Percentiles rank a stretch among this genome's conserved stretches.
phyloP scores from a whole-genome alignment of 2,888 invertebrate species.

The Lasioglossum morio region DNA sequence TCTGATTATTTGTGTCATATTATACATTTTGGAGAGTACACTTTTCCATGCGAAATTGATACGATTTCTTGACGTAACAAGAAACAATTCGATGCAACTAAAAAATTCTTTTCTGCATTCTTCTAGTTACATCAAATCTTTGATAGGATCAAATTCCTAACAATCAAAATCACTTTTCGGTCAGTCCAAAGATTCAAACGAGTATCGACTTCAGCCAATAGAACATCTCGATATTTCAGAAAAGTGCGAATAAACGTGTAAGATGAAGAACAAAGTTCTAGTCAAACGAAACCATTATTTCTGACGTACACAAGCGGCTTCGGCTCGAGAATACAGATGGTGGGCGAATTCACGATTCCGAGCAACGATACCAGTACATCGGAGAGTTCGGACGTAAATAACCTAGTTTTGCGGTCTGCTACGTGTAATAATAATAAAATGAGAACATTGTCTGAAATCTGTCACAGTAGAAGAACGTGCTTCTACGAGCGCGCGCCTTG shows the following conservation, averaged over 20 bases:
- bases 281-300: slow-evolving; percentile 1
- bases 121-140: background rate
- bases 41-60: background rate
- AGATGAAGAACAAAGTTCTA: background rate
- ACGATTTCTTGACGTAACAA: background rate
- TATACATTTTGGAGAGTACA: background rate
- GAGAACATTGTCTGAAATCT: slow-evolving; percentile 15
- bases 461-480: slow-evolving; percentile 20
- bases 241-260: too few relatives aligned
- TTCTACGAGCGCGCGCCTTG: background rate
- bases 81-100: background rate
- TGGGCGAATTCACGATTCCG: background rate
- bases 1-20: background rate
- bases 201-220: background rate
- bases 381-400: slow-evolving; percentile 17
- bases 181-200: background rate
- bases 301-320: background rate
- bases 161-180: background rate
- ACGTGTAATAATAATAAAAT: slow-evolving; percentile 19
- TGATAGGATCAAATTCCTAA: background rate
- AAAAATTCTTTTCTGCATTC: background rate
- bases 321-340: background rate
- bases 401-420: slow-evolving; percentile 6
- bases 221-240: background rate
- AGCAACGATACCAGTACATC: background rate